These are phyloP conservation scores for Drosophila bocki DNA, from an alignment of 1,140 invertebrate genomes.

Conservation along the genomic window DNA sequence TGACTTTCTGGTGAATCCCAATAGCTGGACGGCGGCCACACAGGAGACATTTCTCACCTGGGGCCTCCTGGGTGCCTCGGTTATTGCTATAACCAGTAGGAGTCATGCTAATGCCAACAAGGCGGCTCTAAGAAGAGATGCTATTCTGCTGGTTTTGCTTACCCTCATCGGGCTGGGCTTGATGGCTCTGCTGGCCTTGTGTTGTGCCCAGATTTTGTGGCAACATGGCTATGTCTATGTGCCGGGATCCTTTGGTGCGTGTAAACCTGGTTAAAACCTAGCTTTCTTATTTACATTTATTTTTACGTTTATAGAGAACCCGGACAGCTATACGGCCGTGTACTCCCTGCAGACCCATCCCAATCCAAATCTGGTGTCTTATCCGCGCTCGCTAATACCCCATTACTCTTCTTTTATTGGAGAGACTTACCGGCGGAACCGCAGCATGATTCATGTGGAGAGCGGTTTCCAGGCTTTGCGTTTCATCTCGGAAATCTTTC, in stretches of 20 bases:
- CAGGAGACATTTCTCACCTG: constrained; percentile 95
- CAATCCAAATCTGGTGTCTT: constrained; percentile 84
- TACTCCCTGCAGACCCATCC: constrained; percentile 83
- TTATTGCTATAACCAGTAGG: constrained; percentile 91
- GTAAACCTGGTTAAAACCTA: too few relatives aligned
- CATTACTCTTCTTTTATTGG: constrained; percentile 83
- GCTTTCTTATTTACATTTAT: background rate
- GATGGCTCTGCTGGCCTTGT: constrained; percentile 92
- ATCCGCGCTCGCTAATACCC: constrained; percentile 69
- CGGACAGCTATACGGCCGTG: constrained; percentile 89
- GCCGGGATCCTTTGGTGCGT: constrained; percentile 94
- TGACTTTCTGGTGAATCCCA: constrained; percentile 93
- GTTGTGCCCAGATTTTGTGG: constrained; percentile 91
- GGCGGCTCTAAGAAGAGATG: constrained; percentile 91
- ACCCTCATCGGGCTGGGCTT: constrained; percentile 91
- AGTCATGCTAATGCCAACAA: constrained; percentile 88
- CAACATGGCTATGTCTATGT: constrained; percentile 90
- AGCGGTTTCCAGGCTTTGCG: constrained; percentile 93
- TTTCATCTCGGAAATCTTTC: constrained; percentile 93
- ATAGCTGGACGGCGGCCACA: constrained; percentile 95
- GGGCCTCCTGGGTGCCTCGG: constrained; percentile 93
- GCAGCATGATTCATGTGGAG: constrained; percentile 75
- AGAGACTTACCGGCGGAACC: constrained; percentile 83
- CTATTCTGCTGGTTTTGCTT: constrained; percentile 91
- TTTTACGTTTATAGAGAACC: constrained; percentile 88